These are phyloP conservation scores for Pollicipes pollicipes DNA, from an alignment of 1,140 invertebrate species.

Conservation along the genomic window DNA sequence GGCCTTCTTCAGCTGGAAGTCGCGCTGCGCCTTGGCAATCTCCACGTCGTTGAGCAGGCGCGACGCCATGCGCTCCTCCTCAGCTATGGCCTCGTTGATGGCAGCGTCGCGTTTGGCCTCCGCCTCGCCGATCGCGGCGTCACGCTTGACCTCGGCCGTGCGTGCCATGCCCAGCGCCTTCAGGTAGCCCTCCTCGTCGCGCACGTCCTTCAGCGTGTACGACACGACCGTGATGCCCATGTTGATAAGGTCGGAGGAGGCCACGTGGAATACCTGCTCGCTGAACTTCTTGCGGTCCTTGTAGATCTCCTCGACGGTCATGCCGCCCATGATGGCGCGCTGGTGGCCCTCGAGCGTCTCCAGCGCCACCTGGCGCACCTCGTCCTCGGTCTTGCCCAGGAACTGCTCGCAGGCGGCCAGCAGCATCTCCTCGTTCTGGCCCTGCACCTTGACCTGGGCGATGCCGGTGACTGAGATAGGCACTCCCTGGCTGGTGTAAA, in stretches of 20 bases:
- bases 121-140: constrained; percentile 88
- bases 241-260: constrained; percentile 37
- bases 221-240: constrained; percentile 88
- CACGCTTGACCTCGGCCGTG: constrained; percentile 89
- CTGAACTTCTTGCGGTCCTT: constrained; percentile 98
- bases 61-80: constrained; percentile 83
- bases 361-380: constrained; percentile 82
- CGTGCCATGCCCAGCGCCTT: constrained; percentile 87
- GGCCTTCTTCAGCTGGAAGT: constrained; percentile 94
- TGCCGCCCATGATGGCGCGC: constrained; percentile 93
- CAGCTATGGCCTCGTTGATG: constrained; percentile 86
- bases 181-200: constrained; percentile 93
- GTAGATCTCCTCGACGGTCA: constrained; percentile 98
- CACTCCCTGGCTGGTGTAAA: constrained; percentile 90
- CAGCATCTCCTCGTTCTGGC: constrained; percentile 92
- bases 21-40: constrained; percentile 85
- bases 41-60: constrained; percentile 84
- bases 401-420: constrained; percentile 92
- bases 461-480: constrained; percentile 93
- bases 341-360: constrained; percentile 95
- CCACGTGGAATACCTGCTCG: constrained; percentile 81
- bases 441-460: constrained; percentile 94
- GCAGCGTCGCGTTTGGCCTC: constrained; percentile 71
- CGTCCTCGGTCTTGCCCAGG: constrained; percentile 70
- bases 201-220: constrained; percentile 91